phyloP scores from a whole-genome alignment of 2,113 vertebrate genomes.

The Hippocampus guttulatus region DNA sequence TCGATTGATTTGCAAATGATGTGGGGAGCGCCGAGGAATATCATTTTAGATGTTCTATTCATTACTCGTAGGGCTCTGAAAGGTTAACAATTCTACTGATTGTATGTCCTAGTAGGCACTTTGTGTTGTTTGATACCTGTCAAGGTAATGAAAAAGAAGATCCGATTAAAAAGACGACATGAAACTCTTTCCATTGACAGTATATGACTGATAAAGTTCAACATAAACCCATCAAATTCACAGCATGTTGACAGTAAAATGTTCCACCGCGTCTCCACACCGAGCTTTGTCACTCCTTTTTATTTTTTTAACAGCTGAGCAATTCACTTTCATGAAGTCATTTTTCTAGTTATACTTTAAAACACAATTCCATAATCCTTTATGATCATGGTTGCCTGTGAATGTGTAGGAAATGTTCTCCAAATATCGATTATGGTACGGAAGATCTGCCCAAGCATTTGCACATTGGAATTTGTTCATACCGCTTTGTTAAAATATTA shows the following conservation, averaged over 20 bases:
- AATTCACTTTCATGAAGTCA: not conserved
- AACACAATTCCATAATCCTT: not conserved
- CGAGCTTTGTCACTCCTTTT: not conserved
- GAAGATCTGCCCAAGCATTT: constrained; percentile 57
- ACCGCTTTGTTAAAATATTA: constrained; percentile 7
- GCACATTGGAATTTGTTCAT: constrained; percentile 40
- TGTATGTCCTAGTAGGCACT: constrained; percentile 59
- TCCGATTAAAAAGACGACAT: constrained; percentile 58
- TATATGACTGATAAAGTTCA: constrained; percentile 38
- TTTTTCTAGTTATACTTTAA: not conserved
- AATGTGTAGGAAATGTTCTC: constrained; percentile 22
- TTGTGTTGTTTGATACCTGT: constrained; percentile 30
- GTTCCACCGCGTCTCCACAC: not conserved
- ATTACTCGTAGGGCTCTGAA: constrained; percentile 41
- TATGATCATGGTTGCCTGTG: constrained; percentile 1
- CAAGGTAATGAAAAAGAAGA: constrained; percentile 39
- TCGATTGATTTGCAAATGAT: constrained; percentile 1
- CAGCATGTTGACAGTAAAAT: not conserved
- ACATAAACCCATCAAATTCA: constrained; percentile 23
- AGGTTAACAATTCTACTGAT: constrained; percentile 58
- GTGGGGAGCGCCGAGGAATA: too few relatives aligned
- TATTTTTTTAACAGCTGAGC: not conserved
- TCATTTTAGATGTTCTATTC: constrained; percentile 9
- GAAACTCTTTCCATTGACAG: constrained; percentile 68
- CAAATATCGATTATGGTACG: constrained; percentile 43